A percentile compares a stretch with the other conserved stretches of the same genome.
Conservation (phyloP, 2,113 vertebrate genomes). For the Speoplatyrhinus poulsoni region DNA sequence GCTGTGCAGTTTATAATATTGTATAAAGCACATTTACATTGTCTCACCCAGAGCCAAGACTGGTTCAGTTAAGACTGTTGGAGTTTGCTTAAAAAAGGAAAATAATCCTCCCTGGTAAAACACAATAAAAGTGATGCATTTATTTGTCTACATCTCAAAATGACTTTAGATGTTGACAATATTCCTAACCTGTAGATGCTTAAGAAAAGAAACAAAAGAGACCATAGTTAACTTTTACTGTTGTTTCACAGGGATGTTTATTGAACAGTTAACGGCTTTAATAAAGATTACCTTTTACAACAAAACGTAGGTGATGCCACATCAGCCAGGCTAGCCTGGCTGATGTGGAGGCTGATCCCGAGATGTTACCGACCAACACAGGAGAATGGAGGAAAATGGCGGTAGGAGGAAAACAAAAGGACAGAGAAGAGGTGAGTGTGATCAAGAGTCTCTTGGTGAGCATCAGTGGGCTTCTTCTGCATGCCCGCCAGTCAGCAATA, state of each 20-base stretch:
- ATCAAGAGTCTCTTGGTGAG: constrained; percentile 72
- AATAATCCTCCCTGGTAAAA: no score
- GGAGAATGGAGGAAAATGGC: constrained; percentile 51
- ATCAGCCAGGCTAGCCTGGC: constrained; percentile 54
- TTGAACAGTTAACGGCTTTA: constrained; percentile 65
- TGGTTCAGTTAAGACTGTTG: no score
- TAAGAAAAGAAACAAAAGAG: constrained; percentile 6
- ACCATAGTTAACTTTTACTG: constrained; percentile 12
- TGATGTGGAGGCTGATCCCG: constrained; percentile 74
- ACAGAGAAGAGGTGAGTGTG: constrained; percentile 56
- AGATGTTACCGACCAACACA: constrained; percentile 73
- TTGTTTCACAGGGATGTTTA: constrained; percentile 71
- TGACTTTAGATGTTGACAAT: neutral
- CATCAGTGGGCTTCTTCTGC: constrained; percentile 52
- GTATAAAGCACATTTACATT: no score
- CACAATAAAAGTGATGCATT: no score
- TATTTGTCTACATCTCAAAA: neutral
- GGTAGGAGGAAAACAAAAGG: constrained; percentile 10
- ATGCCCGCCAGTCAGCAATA: constrained; percentile 45
- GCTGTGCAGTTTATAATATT: no score
- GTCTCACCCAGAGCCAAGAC: no score
- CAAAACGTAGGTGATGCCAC: constrained; percentile 71
- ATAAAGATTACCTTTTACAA: constrained; percentile 68
- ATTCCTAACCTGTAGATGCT: neutral
- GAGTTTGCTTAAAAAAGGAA: neutral